Evolutionary conservation across 2,888 invertebrate genomes (phyloP).

Genomic region (Tetrapedia diversipes): DNA sequence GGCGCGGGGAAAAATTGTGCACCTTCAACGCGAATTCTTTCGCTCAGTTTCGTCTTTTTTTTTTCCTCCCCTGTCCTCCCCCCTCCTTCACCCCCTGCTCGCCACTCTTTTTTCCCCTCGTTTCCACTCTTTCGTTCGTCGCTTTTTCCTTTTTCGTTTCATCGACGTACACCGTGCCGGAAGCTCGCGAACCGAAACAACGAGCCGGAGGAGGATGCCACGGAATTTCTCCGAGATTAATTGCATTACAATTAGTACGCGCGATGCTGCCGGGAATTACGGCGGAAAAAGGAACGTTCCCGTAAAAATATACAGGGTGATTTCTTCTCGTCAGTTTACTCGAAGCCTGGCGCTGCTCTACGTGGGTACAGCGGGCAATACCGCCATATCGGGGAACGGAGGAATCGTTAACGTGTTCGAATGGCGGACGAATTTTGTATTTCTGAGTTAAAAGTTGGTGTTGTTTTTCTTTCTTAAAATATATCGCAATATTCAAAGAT

Average conservation of each 20-base stretch:
- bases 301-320: slow-evolving; percentile 18
- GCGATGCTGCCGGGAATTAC: slow-evolving; percentile 18
- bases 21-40: slow-evolving; percentile 20
- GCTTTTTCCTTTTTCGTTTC: not conserved
- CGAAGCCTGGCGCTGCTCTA: too few relatives aligned
- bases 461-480: too few relatives aligned
- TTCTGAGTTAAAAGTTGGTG: too few relatives aligned
- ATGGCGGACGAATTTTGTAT: too few relatives aligned
- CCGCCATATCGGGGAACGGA: too few relatives aligned
- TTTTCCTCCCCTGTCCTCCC: too few relatives aligned
- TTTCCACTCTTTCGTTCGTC: too few relatives aligned
- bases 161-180: not conserved
- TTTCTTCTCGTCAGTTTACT: too few relatives aligned
- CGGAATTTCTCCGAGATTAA: slow-evolving; percentile 39
- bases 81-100: not conserved
- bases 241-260: slow-evolving; percentile 34
- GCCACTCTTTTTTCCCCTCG: too few relatives aligned
- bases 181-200: slow-evolving; percentile 20
- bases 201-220: not conserved
- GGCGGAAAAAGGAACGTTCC: not conserved
- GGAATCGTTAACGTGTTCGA: too few relatives aligned
- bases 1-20: slow-evolving; percentile 16
- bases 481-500: too few relatives aligned
- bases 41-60: not conserved
- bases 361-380: too few relatives aligned